Conservation (phyloP, 1,140 invertebrate genomes). For the Papilio polytes region DNA sequence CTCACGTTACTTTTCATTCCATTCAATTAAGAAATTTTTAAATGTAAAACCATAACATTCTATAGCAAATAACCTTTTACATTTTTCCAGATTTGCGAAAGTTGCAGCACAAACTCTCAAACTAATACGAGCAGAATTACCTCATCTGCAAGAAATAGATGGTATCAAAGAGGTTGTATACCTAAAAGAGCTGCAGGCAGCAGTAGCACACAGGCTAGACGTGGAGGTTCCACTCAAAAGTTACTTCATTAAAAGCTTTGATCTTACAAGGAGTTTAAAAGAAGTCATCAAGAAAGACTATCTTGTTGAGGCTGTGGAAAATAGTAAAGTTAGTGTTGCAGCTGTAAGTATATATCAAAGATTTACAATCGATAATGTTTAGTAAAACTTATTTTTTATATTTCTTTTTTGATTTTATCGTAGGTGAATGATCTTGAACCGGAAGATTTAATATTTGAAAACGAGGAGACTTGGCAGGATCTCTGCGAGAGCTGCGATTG, state of each 20-base stretch:
- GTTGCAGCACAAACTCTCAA: slow-evolving; percentile 58
- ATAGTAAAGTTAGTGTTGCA: slow-evolving; percentile 56
- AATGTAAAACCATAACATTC: too few species aligned
- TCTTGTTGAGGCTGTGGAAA: slow-evolving; percentile 52
- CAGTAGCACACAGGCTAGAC: slow-evolving; percentile 62
- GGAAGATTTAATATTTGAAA: slow-evolving; percentile 43
- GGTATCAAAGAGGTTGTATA: slow-evolving; percentile 61
- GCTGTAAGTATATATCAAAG: slow-evolving; percentile 52
- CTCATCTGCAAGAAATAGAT: slow-evolving; percentile 66
- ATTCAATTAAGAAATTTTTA: too few species aligned
- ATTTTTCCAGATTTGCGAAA: slow-evolving; percentile 58
- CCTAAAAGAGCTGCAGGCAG: slow-evolving; percentile 54
- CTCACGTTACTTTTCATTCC: too few species aligned
- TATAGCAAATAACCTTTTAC: too few species aligned
- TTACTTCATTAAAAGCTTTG: slow-evolving; percentile 50
- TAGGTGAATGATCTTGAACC: slow-evolving; percentile 51
- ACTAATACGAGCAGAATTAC: slow-evolving; percentile 61
- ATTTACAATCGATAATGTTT: neutral
- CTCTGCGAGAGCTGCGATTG: slow-evolving; percentile 56
- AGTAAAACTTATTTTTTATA: neutral
- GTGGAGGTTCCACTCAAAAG: slow-evolving; percentile 53
- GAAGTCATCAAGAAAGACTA: slow-evolving; percentile 46
- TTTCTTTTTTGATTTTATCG: neutral
- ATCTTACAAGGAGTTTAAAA: slow-evolving; percentile 46
- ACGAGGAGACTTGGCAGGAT: slow-evolving; percentile 47